Evolutionary conservation across 2,797 vertebrate species (phyloP).

Genomic region (Alca torda): DNA sequence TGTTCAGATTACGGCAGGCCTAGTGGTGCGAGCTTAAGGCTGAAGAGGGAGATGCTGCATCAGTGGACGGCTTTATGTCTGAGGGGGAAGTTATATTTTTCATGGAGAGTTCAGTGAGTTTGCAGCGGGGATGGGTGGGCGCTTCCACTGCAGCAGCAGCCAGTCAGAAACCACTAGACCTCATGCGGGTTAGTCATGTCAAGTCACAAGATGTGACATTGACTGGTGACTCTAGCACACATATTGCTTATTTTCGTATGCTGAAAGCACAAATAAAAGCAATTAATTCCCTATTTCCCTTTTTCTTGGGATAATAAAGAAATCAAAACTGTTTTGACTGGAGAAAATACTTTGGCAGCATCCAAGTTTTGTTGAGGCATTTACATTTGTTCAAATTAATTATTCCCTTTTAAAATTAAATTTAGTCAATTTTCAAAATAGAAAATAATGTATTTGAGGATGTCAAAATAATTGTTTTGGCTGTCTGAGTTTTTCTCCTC

Average conservation of each 20-base stretch:
- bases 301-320: not conserved
- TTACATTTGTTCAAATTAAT: not conserved
- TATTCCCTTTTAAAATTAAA: not conserved
- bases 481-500: not conserved
- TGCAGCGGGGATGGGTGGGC: not conserved
- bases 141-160: not conserved
- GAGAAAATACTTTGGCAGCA: not conserved
- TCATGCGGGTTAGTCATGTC: not conserved
- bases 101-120: not conserved
- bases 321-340: not conserved
- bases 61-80: not conserved
- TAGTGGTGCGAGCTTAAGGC: not conserved
- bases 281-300: not conserved
- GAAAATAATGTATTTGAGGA: not conserved
- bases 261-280: not conserved
- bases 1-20: not conserved
- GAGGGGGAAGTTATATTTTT: not conserved
- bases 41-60: not conserved
- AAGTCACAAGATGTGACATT: constrained; percentile 29
- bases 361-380: not conserved
- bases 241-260: not conserved
- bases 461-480: not conserved
- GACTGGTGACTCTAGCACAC: not conserved
- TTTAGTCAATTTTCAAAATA: not conserved
- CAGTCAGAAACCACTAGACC: not conserved